Base-by-base conservation (phyloP, 1,140 invertebrate genomes). In the Zaprionus tsacasi region DNA sequence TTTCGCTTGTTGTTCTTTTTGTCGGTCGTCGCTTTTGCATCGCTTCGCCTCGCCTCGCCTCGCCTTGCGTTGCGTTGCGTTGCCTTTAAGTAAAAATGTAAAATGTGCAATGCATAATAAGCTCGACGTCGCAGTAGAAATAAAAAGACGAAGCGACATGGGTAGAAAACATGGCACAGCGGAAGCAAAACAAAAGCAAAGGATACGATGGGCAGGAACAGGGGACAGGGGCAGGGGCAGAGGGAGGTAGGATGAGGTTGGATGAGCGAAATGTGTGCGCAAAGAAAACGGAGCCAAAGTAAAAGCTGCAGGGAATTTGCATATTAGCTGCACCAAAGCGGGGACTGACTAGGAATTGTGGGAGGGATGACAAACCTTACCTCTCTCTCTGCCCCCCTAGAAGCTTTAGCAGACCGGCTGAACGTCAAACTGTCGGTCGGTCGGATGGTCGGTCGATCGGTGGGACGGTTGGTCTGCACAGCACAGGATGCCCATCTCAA, bases 81-180 rank as follows among this genome's bases (percentile, higher is more conserved):
- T 10, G 54, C 35, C 55, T 70, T 85, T 70, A 72, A 83, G 80
- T 55, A 81, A 83, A 83, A 88, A 88, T 88, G 83, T 89, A 83
- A 88, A 88, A 88, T 88, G 83, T 88, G 83, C 83, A 83, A 88
- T 88, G 83, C 83, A 88, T 88, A 88, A 88, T 88, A 88, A 88
- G 83, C 83, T 81, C 60, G 30, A 61, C 66, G 59, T 70, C 59
- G 66, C 55, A 40, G 60, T 45, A 38, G 54, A 66, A 68, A 66
- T 70, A 75, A 45, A 68, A 70, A 67, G 48, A 17, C 48, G 60
- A 43, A 71, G 50, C 60, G 73, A 81, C 77, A 79, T 74, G 78
- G 68, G 78, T 52, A 21, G 75, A 52, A 82, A 89, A 89, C 85
- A 89, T 88, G 80, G 74, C 70, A 66, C 70, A 89, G 70, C 85